phyloP scores from a whole-genome alignment of 2,888 invertebrate genomes.

The Phorcus lineatus region DNA sequence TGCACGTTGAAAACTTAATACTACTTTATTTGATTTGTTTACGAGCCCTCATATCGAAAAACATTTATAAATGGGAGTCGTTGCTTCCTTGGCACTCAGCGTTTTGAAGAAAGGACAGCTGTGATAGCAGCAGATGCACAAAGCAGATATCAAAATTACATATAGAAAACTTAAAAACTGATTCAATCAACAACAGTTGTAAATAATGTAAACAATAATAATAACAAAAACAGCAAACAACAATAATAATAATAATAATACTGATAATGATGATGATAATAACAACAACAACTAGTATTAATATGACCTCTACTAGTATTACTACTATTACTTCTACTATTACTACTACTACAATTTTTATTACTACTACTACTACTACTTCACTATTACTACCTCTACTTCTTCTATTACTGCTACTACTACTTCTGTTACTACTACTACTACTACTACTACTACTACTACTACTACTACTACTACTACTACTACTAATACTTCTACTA shows the following conservation, averaged over 20 bases:
- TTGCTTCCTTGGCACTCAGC: too few species aligned
- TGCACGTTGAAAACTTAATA: too few species aligned
- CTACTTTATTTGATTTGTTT: too few species aligned
- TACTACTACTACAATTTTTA: background rate
- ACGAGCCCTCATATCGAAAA: too few species aligned
- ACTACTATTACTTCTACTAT: background rate
- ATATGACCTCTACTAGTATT: background rate
- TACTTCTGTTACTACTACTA: background rate
- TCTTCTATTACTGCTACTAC: background rate
- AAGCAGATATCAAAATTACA: too few species aligned
- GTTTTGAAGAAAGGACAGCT: background rate
- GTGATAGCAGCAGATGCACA: too few species aligned
- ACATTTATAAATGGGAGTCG: too few species aligned
- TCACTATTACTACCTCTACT: background rate
- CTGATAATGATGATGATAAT: background rate
- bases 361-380: background rate
- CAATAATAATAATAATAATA: too few species aligned
- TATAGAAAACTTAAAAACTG: too few species aligned
- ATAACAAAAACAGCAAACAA: too few species aligned
- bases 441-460: background rate
- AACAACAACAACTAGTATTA: background rate
- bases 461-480: background rate
- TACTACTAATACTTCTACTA: background rate
- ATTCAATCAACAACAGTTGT: background rate
- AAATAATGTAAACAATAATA: too few species aligned